A percentile compares a stretch with the other conserved stretches of the same genome.
phyloP scores from a whole-genome alignment of 2,888 invertebrate genomes.

The Anarsia innoxiella region DNA sequence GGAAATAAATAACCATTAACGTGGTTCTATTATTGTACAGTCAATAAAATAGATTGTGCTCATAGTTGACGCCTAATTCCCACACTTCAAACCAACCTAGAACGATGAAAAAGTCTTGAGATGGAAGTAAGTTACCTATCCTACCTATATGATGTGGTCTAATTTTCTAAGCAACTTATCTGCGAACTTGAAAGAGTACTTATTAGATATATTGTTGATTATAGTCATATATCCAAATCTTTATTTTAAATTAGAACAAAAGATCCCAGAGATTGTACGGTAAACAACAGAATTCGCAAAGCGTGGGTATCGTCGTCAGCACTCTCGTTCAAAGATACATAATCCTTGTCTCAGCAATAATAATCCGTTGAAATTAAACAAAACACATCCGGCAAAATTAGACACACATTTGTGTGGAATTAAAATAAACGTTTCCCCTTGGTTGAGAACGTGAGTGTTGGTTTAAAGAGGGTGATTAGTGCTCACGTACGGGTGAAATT shows the following conservation, averaged over 20 bases:
- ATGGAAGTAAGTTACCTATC: too few relatives aligned
- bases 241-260: neutral
- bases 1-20: too few relatives aligned
- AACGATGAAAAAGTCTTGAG: too few relatives aligned
- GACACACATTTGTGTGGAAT: slow-evolving; percentile 60
- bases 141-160: too few relatives aligned
- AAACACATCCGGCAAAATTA: slow-evolving; percentile 57
- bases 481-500: slow-evolving; percentile 49
- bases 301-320: slow-evolving; percentile 4
- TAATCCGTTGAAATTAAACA: slow-evolving; percentile 54
- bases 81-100: too few relatives aligned
- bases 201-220: too few relatives aligned
- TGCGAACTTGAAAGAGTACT: too few relatives aligned
- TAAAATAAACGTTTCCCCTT: slow-evolving; percentile 58
- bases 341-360: slow-evolving; percentile 34
- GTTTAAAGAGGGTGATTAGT: slow-evolving; percentile 50
- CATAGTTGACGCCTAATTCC: too few relatives aligned
- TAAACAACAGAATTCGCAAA: neutral
- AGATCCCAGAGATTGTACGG: neutral
- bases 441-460: slow-evolving; percentile 19
- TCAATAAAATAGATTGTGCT: too few relatives aligned
- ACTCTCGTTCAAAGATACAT: slow-evolving; percentile 17
- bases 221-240: neutral
- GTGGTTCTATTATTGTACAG: too few relatives aligned
- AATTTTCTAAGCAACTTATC: too few relatives aligned